Evolutionary conservation across 2,797 vertebrate genomes (phyloP), one percentile per base, ranked within the genome.

Genomic region (Jordanella pulchra): DNA sequence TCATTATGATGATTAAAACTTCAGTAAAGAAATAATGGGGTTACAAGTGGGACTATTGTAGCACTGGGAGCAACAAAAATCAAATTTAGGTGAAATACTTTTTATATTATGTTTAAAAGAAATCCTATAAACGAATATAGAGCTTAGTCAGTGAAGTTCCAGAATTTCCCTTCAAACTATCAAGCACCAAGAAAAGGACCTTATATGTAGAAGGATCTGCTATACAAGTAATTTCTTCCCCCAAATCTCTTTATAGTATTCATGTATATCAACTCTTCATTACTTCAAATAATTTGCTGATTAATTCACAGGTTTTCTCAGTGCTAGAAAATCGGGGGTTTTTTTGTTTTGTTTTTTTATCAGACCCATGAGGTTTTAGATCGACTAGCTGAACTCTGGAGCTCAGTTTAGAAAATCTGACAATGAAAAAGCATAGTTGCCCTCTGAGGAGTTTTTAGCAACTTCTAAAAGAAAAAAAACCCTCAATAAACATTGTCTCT

Each of bases 181-280:
- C 78, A 81, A 84, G 80, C 64, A 67, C 72, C 76, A 80, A 86
- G 69, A 64, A 15, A 72, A 86, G 77, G 75, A 72, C 63, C 77
- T 80, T 80, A 68, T 7, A 69, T 76, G 85, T 85, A 82, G 77
- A 89, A 88, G 73, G 56, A 88, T 89, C 81, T 82, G 74, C 82
- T 86, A 88, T 88, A 89, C 84, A 90, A 90, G 86, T 89, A 76
- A 89, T 89, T 89, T 91, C 78, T 89, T 78, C 71, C 65, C 67
- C 80, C 86, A 90, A 89, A 92, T 92, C 92, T 92, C 91, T 88
- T 90, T 72, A 77, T 14, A 87, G 90, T 92, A 86, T 89, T 90
- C 80, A 87, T 61, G 32, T 13, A 65, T 71, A 42, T 60, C 30
- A 50, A 71, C 23, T 14, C 13, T 78, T 69, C 69, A 75, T 87